Base-by-base conservation (phyloP, 2,113 vertebrate species). In the Aythya baeri region DNA sequence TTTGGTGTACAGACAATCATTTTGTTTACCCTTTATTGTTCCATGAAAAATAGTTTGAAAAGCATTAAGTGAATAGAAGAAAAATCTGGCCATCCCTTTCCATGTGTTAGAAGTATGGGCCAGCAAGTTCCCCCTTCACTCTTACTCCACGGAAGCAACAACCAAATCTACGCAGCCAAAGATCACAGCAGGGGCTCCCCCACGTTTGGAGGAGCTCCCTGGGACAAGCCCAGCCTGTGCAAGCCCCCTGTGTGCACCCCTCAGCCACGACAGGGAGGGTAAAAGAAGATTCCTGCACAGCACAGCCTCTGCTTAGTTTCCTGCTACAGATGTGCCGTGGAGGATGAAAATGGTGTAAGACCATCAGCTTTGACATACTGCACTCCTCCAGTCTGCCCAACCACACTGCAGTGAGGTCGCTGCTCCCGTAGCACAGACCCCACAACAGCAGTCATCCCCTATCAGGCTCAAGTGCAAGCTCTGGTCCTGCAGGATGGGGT, bases 51-150 rank as follows among this genome's bases (percentile, higher is more conserved):
- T 2, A 62, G 8, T 7, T 7, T 50, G 87, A 70, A 46, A 44
- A 6, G 0, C 0, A 7, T 8, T 1, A 10, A 38, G 17, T 21
- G 14, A 43, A 58, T 4, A 41, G 12, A 11, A n/a, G 8, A 18
- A 27, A 76, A 74, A 57, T 31, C 46, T 74, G 44, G 57, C 22
- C 0, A 0, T 70, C 61, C 25, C 61, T 55, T 78, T 58, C 17
- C 26, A 46, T 66, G 26, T 38, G 75, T 21, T 8, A 17, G 65
- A 22, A 72, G 25, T 29, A 23, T 7, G 29, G 57, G 41, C 17
- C 67, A 77, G 61, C 44, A 89, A 44, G 58, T 8, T 16, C 5
- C 16, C 22, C 22, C 15, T 78, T 57, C 54, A 38, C 21, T 20
- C 10, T 27, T 32, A 11, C 59, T 31, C 32, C 67, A 7, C 31